Evolutionary conservation across 2,888 invertebrate genomes (phyloP), one percentile per base, ranked within the genome.

Genomic region (Drosophila merina): DNA sequence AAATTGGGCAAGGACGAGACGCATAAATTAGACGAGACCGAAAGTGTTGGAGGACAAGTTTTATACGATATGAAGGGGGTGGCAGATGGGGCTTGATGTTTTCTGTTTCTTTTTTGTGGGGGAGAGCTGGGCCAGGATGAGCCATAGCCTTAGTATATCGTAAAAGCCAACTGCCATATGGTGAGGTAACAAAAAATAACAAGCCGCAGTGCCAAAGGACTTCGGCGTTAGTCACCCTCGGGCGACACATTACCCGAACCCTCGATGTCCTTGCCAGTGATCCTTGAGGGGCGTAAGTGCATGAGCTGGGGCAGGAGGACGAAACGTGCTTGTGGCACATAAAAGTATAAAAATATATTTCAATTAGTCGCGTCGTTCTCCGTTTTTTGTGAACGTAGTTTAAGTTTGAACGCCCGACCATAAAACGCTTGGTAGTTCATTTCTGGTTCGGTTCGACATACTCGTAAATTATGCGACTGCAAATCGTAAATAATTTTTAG

Each of bases 151-250:
- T 25, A 10, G 44, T 25, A 20, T 72, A 59, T 87, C 82, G 77
- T 87, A 86, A 87, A 87, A 87, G 68, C 77, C 88, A 77, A 82
- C 77, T 54, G 54, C 86, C 82, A 83, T 88, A 88, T 83, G 82
- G 88, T 63, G 66, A 79, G 86, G 86, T 88, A 83, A 88, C 82
- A 83, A 86, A 82, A 82, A 86, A 83, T 88, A 83, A 82, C 88
- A 88, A 88, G 88, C 80, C 49, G 64, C 48, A 49, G 49, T 49
- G 48, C 42, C 38, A 38, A 36, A 54, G 49, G 64, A 38, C 63
- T 50, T 36, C 7, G 28, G 30, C 49, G 54, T 72, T 63, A 70
- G 72, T 70, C 69, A 70, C 72, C 69, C 70, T 55, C 45, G 40
- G 73, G 70, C 72, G 70, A 70, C 70, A 70, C 70, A 70, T 70